Evolutionary conservation across 2,113 vertebrate species (phyloP), one percentile per base, ranked within the genome.

Genomic region (Trematocara zebra): DNA sequence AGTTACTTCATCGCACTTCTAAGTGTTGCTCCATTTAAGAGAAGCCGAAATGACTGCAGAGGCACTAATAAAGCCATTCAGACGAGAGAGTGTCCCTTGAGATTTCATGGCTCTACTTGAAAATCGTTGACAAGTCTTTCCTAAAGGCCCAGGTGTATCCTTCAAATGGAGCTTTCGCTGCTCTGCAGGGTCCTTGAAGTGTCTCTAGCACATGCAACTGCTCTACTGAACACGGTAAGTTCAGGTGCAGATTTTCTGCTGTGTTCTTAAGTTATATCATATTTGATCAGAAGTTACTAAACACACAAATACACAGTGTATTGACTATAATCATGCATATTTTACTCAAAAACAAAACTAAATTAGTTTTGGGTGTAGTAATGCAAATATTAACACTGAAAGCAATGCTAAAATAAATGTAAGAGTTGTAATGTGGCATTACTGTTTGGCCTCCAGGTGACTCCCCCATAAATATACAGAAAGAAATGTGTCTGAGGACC

Each of bases 1-100:
- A 78, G 94, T 97, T 95, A 96, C 95, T 96, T 96, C 96, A 96
- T 96, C 95, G 92, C 94, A 95, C 92, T 92, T 95, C 93, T 96
- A 95, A 97, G 96, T 95, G 96, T 95, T 84, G 93, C 94, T 93
- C 84, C 90, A 89, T 96, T 96, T 94, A 94, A 95, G 91, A 95
- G 92, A 90, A 92, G 95, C 93, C 88, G 84, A 89, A 94, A 93
- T 94, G 94, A 95, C 92, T 91, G 92, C 91, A 86, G 81, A 90
- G 93, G 91, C 93, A 88, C 95, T 96, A 96, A 97, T 97, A 96
- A 96, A 96, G 94, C 91, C 86, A 83, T 95, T 95, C 90, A 78
- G 87, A 78, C 51, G 82, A 86, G 85, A 85, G 83, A 69, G 81
- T 9, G 51, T 93, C 94, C 92, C 91, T 7, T 14, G 91, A 93